Evolutionary conservation across 2,113 vertebrate genomes (phyloP), one percentile per base, ranked within the genome.

Genomic region (Epinephelus moara): DNA sequence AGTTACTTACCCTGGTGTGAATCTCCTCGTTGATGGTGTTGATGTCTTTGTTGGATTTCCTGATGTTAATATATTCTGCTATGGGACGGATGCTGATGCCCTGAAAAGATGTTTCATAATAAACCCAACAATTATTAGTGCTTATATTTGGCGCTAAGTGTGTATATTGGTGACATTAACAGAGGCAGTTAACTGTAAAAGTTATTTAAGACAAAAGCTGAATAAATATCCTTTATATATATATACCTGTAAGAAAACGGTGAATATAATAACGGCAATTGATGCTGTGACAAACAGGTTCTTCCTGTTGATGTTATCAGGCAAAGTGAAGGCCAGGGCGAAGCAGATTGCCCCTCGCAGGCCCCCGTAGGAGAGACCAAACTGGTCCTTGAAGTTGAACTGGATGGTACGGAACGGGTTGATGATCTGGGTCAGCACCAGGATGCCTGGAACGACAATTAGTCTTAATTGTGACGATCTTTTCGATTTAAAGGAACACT

Each of bases 281-380:
- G 96, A 96, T 21, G 97, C 95, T 0, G 98, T 98, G 85, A 98
- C 94, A 82, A 99, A 98, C 52, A 99, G 93, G 37, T 97, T 96
- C 82, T 95, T 97, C 64, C 95, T 94, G 76, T 95, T 95, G 78
- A 98, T 96, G 74, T 80, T 95, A 19, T 96, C 89, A 0, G 97
- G 97, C 53, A 99, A 94, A 2, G 98, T 96, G 88, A 97, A 99
- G 17, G 95, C 97, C 62, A 99, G 94, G 0, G 97, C 97, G 72
- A 98, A 99, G 83, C 97, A 98, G 93, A 99, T 96, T 52, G 97
- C 97, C 21, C 97, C 98, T 45, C 97, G 93, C 57, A 99, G 96
- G 45, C 98, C 97, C 63, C 98, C 96, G 1, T 98, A 99, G 73
- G 97, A 96, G 0, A 99, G 96, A 85, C 97, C 97, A 85, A 98